A percentile compares a stretch with the other conserved stretches of the same genome.
Evolutionary conservation across 2,888 invertebrate genomes (phyloP).

Genomic region (Luperina testacea): DNA sequence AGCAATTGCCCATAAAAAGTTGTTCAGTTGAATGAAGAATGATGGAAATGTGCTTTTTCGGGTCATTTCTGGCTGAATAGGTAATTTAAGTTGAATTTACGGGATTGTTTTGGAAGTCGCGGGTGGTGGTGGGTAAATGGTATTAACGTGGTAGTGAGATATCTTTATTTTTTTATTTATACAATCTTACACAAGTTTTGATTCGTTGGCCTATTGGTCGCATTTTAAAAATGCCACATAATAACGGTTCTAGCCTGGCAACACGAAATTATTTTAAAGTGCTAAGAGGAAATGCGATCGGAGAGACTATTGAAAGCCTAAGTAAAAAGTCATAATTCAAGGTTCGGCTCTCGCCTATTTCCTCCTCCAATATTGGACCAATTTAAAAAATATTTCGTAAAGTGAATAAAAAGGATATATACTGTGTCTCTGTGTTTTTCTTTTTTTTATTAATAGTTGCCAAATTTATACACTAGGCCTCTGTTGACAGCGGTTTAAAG

Average conservation of each 20-base stretch:
- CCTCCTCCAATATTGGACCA: no score
- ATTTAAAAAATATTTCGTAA: no score
- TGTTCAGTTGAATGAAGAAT: constrained; percentile 51
- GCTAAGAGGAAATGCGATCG: not conserved
- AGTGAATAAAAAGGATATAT: no score
- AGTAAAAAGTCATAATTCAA: no score
- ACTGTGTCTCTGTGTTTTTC: no score
- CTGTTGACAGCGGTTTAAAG: no score
- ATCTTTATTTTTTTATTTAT: not conserved
- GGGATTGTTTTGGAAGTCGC: not conserved
- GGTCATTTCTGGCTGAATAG: constrained; percentile 34
- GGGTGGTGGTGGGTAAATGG: not conserved
- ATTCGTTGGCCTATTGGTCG: no score
- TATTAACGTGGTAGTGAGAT: not conserved
- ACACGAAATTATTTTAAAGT: not conserved
- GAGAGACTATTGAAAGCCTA: no score
- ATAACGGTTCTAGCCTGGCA: not conserved
- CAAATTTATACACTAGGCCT: no score
- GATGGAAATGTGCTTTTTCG: constrained; percentile 39
- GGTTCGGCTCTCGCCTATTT: no score
- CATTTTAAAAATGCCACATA: not conserved
- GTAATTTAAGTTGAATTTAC: constrained; percentile 39
- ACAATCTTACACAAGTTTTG: no score
- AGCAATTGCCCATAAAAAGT: constrained; percentile 59
- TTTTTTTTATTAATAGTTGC: no score